Conservation (phyloP, 2,888 invertebrate genomes). For the Drosophila heteroneura region DNA sequence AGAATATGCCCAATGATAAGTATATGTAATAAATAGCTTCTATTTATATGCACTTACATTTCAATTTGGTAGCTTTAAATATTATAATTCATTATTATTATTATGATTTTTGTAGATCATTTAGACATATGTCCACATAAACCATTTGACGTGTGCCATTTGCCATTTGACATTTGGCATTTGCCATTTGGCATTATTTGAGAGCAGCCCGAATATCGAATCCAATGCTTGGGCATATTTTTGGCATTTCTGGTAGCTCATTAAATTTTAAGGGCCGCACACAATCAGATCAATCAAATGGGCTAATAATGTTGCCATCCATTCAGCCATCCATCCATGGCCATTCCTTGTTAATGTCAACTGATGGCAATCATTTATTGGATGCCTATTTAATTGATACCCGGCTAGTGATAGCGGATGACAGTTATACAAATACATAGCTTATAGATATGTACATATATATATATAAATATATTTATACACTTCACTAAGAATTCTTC, state of each 20-base stretch:
- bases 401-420: slow-evolving; percentile 35
- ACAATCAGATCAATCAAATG: slow-evolving; percentile 57
- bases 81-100: neutral
- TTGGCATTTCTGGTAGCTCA: slow-evolving; percentile 49
- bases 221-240: slow-evolving; percentile 30
- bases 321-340: slow-evolving; percentile 1
- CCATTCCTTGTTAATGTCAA: slow-evolving; percentile 37
- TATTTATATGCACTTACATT: neutral
- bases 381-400: slow-evolving; percentile 38
- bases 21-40: neutral
- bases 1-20: neutral
- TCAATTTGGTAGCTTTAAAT: neutral
- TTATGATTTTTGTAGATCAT: slow-evolving; percentile 6
- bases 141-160: slow-evolving; percentile 10
- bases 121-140: neutral
- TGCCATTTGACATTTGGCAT: slow-evolving; percentile 9
- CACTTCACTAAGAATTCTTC: neutral
- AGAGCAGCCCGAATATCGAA: neutral
- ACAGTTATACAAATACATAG: slow-evolving; percentile 38
- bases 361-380: slow-evolving; percentile 36
- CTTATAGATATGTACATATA: neutral
- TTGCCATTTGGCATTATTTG: slow-evolving; percentile 9
- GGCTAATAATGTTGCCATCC: slow-evolving; percentile 38
- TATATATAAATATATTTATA: neutral
- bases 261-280: slow-evolving; percentile 55